Percentiles rank a stretch among this genome's conserved stretches.
phyloP scores from a whole-genome alignment of 2,797 vertebrate genomes.

The Cirrhinus mrigala region DNA sequence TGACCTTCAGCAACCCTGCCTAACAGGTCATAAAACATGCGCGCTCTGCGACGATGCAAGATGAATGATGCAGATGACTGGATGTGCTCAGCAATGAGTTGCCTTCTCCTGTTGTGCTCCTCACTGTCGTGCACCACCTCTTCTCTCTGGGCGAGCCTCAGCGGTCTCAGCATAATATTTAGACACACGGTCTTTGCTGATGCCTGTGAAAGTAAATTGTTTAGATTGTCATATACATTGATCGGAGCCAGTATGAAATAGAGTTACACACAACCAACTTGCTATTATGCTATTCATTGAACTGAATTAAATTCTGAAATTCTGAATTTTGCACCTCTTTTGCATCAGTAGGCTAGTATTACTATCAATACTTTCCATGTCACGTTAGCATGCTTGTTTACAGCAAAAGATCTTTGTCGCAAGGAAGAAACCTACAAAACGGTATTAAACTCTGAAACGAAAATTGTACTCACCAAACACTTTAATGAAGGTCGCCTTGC shows the following conservation, averaged over 20 bases:
- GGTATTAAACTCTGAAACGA: too few relatives aligned
- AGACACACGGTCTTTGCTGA: conserved; percentile 26
- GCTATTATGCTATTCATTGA: background rate
- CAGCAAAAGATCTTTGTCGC: too few relatives aligned
- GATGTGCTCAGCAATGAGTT: background rate
- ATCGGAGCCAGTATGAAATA: too few relatives aligned
- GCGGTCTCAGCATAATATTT: conserved; percentile 30
- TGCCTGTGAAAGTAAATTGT: conserved; percentile 31
- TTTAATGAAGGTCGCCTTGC: too few relatives aligned
- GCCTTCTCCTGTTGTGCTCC: background rate
- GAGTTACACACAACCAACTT: too few relatives aligned
- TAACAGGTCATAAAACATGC: conserved; percentile 35
- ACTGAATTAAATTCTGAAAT: conserved; percentile 2
- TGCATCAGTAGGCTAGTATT: background rate
- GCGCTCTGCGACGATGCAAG: conserved; percentile 10
- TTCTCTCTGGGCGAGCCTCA: background rate
- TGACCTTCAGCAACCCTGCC: background rate
- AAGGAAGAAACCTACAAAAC: too few relatives aligned
- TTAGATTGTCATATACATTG: background rate
- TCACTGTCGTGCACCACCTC: background rate
- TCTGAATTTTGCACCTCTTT: background rate
- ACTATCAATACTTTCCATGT: too few relatives aligned
- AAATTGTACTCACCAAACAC: too few relatives aligned
- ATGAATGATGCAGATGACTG: conserved; percentile 12
- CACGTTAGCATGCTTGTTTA: too few relatives aligned